Conservation (phyloP, 2,113 vertebrate species). For the Potamarius usumacintae region DNA sequence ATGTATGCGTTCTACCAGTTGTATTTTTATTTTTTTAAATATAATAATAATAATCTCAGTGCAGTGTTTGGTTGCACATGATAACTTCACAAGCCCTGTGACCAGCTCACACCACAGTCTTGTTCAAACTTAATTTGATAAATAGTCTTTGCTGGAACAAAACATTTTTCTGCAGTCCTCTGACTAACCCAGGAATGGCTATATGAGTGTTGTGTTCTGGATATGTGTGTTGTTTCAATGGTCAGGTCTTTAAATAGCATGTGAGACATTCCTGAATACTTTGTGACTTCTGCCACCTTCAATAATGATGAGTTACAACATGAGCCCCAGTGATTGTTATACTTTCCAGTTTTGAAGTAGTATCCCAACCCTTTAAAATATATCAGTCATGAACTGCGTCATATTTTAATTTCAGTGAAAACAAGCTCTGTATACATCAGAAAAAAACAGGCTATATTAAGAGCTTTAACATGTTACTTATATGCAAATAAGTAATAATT, state of each 20-base stretch:
- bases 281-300: conserved; percentile 11
- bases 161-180: background rate
- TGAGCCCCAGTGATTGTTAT: too few species aligned
- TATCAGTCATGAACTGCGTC: background rate
- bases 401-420: background rate
- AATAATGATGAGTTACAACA: background rate
- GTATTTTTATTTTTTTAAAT: background rate
- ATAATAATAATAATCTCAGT: background rate
- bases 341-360: too few species aligned
- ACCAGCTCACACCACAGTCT: background rate
- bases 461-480: background rate
- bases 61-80: background rate
- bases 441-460: background rate
- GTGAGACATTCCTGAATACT: background rate
- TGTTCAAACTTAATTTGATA: background rate
- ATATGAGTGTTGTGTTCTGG: background rate
- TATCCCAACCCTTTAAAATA: background rate
- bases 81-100: background rate
- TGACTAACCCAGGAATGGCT: background rate
- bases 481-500: too few species aligned
- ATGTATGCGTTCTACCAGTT: background rate
- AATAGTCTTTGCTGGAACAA: background rate
- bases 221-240: background rate
- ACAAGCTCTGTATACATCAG: background rate
- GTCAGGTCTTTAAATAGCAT: background rate